Evolutionary conservation across 2,113 vertebrate genomes (phyloP).

Genomic region (Poeciliopsis prolifica): DNA sequence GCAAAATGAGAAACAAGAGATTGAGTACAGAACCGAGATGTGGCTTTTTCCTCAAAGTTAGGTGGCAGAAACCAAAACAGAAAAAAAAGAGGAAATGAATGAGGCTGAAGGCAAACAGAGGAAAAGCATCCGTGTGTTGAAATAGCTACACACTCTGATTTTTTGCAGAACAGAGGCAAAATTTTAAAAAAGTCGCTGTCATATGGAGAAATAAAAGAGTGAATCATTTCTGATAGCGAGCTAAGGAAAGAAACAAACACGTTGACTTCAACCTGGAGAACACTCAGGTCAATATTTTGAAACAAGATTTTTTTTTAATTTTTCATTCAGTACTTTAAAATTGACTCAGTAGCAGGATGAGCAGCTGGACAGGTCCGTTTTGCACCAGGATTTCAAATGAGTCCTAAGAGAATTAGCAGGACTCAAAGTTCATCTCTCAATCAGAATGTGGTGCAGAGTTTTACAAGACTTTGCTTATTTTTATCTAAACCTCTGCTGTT

Average conservation of each 20-base stretch:
- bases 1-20: background rate
- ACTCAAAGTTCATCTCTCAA: too few relatives aligned
- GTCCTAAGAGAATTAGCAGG: background rate
- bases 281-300: background rate
- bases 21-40: background rate
- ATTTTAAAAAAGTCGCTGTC: too few relatives aligned
- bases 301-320: background rate
- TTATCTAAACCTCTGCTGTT: too few relatives aligned
- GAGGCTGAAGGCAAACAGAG: background rate
- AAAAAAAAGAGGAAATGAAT: conserved; percentile 36
- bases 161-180: background rate
- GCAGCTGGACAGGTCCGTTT: background rate
- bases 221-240: conserved; percentile 46
- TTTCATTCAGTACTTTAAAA: background rate
- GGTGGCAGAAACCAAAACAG: background rate
- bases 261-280: background rate
- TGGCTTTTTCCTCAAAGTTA: background rate
- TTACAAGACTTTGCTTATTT: too few relatives aligned
- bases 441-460: too few relatives aligned
- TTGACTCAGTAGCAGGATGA: background rate
- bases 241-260: conserved; percentile 14
- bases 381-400: background rate
- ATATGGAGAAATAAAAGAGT: background rate
- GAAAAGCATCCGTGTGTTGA: conserved; percentile 43
- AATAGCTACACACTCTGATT: conserved; percentile 4